Base-by-base conservation (phyloP, 2,113 vertebrate genomes). In the Antechinus flavipes region DNA sequence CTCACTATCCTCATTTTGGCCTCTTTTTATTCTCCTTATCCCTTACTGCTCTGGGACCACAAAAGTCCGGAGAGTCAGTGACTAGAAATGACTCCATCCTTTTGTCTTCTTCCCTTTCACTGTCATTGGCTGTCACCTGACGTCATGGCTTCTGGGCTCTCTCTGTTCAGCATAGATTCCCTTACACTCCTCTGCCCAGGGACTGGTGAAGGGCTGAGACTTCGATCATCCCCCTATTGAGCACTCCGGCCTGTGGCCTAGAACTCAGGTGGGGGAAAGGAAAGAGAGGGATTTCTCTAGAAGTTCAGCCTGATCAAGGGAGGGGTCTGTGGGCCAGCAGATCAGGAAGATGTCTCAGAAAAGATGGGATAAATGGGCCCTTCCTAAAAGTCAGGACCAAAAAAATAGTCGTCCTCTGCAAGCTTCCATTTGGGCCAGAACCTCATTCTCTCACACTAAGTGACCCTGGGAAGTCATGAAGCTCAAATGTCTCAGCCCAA, bases 181-280 rank as follows among this genome's bases (percentile, higher is more conserved):
- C 10, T 91, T 94, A 52, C 42, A 26, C 25, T 27, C n/a, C 11
- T 19, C 61, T 91, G 92, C 91, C 42, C 89, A 96, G 76, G 58
- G 61, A 55, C n/a, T 54, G 76, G 54, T 92, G 91, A 92, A 91
- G 93, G 90, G 46, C 2, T 2, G 35, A n/a, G 50, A 23, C 84
- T 8, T 68, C 1, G 23, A 12, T 14, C 0, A 35, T 47, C 26
- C 22, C 25, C 49, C 30, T 14, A 0, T 0, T 16, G 53, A 3
- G 9, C n/a, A 0, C 3, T 50, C n/a, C 25, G 16, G 24, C 25
- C 90, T 52, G 24, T 4, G 90, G 10, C 47, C 90, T 47, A 1
- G 35, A 8, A 25, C 0, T 0, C 30, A 0, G 1, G 46, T 35
- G 3, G 24, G 27, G 22, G 2, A 91, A 14, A 24, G 10, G 5